These are phyloP conservation scores for Lampris megalopsis DNA, from an alignment of 2,113 vertebrate species.

Conservation along the genomic window DNA sequence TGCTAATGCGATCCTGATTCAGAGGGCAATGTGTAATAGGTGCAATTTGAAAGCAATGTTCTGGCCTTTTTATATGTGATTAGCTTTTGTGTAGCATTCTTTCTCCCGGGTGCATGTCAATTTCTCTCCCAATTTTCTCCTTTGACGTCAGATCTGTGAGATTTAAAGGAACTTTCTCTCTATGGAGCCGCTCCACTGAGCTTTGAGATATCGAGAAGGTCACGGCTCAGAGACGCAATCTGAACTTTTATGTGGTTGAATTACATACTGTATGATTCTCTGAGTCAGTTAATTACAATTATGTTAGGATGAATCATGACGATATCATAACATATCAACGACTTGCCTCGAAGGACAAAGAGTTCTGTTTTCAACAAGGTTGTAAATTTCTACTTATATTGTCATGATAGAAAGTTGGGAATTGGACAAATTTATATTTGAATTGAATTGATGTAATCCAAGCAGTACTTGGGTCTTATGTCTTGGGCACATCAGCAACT, in stretches of 20 bases:
- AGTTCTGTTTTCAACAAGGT: too few relatives aligned
- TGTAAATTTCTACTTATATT: too few relatives aligned
- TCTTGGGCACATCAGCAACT: too few relatives aligned
- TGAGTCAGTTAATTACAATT: too few relatives aligned
- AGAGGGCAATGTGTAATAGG: conserved; percentile 32
- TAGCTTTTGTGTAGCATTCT: conserved; percentile 53
- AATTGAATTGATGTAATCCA: conserved; percentile 8
- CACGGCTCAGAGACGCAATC: conserved; percentile 8
- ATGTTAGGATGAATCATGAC: conserved; percentile 7
- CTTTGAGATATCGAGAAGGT: conserved; percentile 10
- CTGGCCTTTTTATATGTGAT: conserved; percentile 46
- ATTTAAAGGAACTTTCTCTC: conserved; percentile 3
- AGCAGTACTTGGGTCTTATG: neutral
- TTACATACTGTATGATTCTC: neutral
- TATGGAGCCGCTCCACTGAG: neutral
- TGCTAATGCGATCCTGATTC: conserved; percentile 45
- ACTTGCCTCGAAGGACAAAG: neutral
- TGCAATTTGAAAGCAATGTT: conserved; percentile 56
- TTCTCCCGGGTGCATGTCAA: neutral
- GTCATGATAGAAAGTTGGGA: too few relatives aligned
- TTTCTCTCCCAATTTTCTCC: conserved; percentile 27
- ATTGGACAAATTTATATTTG: neutral
- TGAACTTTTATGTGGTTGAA: conserved; percentile 20
- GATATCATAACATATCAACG: neutral
- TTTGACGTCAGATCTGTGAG: neutral